These are phyloP conservation scores for Tupaia chinensis DNA, from an alignment of 2,113 vertebrate species.

Conservation along the genomic window DNA sequence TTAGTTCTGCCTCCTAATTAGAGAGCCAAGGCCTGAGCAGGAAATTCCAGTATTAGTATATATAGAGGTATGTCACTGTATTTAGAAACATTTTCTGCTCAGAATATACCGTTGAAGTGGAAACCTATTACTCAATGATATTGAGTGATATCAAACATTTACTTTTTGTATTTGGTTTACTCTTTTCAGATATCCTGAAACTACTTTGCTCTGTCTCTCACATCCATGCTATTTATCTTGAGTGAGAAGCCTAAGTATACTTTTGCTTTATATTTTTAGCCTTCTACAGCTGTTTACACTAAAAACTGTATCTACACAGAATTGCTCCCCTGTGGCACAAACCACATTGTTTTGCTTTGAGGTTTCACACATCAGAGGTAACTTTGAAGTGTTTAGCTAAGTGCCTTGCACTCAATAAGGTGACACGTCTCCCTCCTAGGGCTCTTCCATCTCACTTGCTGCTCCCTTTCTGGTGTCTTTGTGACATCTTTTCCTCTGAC, in stretches of 20 bases:
- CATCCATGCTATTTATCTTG: not conserved
- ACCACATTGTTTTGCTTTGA: slow-evolving; percentile 15
- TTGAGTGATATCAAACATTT: not conserved
- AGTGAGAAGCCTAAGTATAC: not conserved
- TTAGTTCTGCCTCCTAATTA: not conserved
- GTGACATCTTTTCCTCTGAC: not conserved
- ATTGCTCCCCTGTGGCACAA: slow-evolving; percentile 16
- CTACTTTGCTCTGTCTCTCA: not conserved
- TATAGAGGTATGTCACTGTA: not conserved
- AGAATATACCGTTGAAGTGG: not conserved
- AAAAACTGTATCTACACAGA: slow-evolving; percentile 7
- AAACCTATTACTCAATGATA: not conserved
- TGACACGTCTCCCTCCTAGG: not conserved
- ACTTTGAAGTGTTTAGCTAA: slow-evolving; percentile 30
- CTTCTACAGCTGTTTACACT: slow-evolving; percentile 18
- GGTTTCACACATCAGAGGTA: slow-evolving; percentile 46
- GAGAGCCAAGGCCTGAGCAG: not conserved
- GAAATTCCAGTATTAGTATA: not conserved
- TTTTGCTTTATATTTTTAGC: not conserved
- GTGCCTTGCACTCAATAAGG: not conserved
- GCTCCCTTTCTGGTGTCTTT: not conserved
- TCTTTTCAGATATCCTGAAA: not conserved
- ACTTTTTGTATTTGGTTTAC: not conserved
- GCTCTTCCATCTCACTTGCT: not conserved
- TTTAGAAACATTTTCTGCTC: not conserved